phyloP scores from a whole-genome alignment of 1,140 invertebrate species.

The Ceratina calcarata region DNA sequence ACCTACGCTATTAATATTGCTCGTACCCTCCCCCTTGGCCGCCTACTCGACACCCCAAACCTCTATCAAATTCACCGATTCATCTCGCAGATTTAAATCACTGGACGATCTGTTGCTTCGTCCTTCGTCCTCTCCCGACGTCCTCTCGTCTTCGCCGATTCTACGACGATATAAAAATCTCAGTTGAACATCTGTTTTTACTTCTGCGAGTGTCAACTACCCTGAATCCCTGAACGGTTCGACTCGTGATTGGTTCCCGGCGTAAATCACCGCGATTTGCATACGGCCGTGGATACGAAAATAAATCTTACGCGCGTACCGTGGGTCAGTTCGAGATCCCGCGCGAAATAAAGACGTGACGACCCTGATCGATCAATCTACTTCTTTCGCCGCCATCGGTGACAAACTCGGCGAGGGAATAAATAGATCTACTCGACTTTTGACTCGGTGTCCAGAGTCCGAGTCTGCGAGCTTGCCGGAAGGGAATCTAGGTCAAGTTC shows the following conservation, averaged over 20 bases:
- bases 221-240: neutral
- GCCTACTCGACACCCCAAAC: slow-evolving; percentile 26
- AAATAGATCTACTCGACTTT: neutral
- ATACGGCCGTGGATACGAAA: slow-evolving; percentile 26
- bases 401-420: neutral
- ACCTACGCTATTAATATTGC: slow-evolving; percentile 79
- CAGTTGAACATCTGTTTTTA: neutral
- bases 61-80: neutral
- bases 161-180: too few relatives aligned
- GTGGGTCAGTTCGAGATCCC: slow-evolving; percentile 3
- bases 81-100: neutral
- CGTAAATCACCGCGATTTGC: neutral
- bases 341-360: slow-evolving; percentile 32
- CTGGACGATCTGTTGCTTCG: neutral
- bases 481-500: slow-evolving; percentile 71
- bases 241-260: neutral
- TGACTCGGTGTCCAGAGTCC: too few relatives aligned
- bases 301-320: slow-evolving; percentile 44
- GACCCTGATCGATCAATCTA: slow-evolving; percentile 51
- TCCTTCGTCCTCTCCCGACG: neutral
- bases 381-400: slow-evolving; percentile 41
- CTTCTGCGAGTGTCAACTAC: neutral
- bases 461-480: slow-evolving; percentile 36
- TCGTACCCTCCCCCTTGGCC: slow-evolving; percentile 43
- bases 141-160: too few relatives aligned